Percentiles rank a stretch among this genome's conserved stretches.
These are phyloP conservation scores for Macrotis lagotis DNA, from an alignment of 2,113 vertebrate species.

Conservation along the genomic window DNA sequence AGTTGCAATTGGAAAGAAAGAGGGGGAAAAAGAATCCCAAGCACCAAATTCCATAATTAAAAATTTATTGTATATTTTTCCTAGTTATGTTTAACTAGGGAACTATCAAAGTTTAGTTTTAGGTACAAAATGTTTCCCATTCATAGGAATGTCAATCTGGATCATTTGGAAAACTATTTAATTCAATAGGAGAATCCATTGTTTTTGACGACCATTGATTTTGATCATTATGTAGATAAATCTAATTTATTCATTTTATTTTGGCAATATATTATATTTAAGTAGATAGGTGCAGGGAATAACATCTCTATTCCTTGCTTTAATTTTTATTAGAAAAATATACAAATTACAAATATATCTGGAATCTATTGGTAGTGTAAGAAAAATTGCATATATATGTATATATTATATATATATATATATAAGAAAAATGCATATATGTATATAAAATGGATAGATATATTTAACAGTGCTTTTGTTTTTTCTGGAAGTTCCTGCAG, in stretches of 20 bases:
- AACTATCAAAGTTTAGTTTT: slow-evolving; percentile 74
- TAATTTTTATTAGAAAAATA: slow-evolving; percentile 78
- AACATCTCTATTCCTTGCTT: neutral
- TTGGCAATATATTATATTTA: slow-evolving; percentile 26
- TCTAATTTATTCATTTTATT: slow-evolving; percentile 67
- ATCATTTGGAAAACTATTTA: slow-evolving; percentile 65
- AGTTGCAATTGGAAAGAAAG: slow-evolving; percentile 72
- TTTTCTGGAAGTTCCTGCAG: slow-evolving; percentile 64
- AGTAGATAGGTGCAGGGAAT: slow-evolving; percentile 69
- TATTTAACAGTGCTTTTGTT: slow-evolving; percentile 68
- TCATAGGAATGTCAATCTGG: slow-evolving; percentile 68
- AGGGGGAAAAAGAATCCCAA: slow-evolving; percentile 83
- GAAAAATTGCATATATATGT: slow-evolving; percentile 80
- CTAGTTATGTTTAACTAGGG: slow-evolving; percentile 73
- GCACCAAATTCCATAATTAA: slow-evolving; percentile 86
- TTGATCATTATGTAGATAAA: slow-evolving; percentile 75
- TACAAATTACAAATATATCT: slow-evolving; percentile 75
- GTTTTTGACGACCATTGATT: slow-evolving; percentile 56
- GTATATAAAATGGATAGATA: slow-evolving; percentile 74
- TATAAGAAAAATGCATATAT: too few species aligned
- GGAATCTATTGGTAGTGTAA: slow-evolving; percentile 75
- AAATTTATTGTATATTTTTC: slow-evolving; percentile 76
- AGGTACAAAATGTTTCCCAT: slow-evolving; percentile 50
- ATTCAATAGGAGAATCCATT: slow-evolving; percentile 66
- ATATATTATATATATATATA: too few species aligned